Base-by-base conservation (phyloP, 2,888 invertebrate genomes). In the Callyntrura sp. region DNA sequence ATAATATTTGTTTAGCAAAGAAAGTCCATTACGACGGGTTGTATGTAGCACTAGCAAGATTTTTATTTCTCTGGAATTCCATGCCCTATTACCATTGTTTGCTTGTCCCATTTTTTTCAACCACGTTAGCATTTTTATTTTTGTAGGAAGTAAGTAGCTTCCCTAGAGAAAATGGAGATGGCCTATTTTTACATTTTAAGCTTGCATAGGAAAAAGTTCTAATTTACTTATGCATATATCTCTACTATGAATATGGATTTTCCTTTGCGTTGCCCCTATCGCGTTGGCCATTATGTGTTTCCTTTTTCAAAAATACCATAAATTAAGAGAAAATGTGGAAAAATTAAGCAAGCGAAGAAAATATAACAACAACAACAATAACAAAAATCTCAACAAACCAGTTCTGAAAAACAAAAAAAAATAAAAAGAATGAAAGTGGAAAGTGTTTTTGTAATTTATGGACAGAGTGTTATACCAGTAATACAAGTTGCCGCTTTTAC, bases 141-240 rank as follows among this genome's bases (percentile, higher is more conserved):
- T 51, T 5, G 4, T 11, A 62, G 23, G 23, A 62, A 23, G 23
- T 11, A 11, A 43, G 11, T 20, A 45, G 20, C 55, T 68, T 20
- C 35, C 20, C 60, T 35, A 43, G 84, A 35, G 0, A 68, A 17
- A 28, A 20, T 28, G 70, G 12, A n/a, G 70, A 62, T 45, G 65
- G 55, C 17, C 70, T 60, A 57, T 60, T 57, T 73, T 73, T 73
- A 28, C 9, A 25, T 43, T 17, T 60, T 60, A 35, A n/a, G 35
- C 35, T 23, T 20, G 25, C 25, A 12, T n/a, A 62, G 57, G 25
- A 51, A 73, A 57, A 45, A 43, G 25, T 20, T 60, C 73, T 73
- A 73, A 85, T 85, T 85, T 85, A 85, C 73, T 60, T 73, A 73
- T 85, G 43, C 23, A 20, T 14, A 17, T 35, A 35, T 35, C 2